phyloP scores from a whole-genome alignment of 2,797 vertebrate genomes.

The Microcaecilia unicolor region DNA sequence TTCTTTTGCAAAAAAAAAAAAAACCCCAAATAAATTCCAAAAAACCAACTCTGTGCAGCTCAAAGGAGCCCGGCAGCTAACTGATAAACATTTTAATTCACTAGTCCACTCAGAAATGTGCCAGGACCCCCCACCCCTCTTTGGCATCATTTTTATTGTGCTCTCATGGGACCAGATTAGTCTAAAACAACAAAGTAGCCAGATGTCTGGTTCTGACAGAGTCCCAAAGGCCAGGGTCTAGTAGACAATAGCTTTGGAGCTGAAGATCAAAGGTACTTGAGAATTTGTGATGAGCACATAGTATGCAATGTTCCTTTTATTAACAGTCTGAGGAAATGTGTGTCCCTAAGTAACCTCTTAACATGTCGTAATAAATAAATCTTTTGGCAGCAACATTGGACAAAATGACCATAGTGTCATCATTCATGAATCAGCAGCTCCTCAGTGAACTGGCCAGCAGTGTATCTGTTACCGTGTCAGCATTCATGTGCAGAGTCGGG shows the following conservation, averaged over 20 bases:
- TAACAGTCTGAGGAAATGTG: constrained; percentile 97
- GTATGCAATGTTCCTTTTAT: constrained; percentile 95
- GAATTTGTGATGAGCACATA: constrained; percentile 97
- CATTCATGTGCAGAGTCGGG: too few species aligned
- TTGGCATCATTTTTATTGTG: constrained; percentile 83
- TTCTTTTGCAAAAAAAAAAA: constrained; percentile 53
- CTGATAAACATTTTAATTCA: constrained; percentile 80
- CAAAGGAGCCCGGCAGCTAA: constrained; percentile 72
- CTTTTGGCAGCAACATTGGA: too few species aligned
- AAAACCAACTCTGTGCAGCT: too few species aligned
- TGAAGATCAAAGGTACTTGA: constrained; percentile 99
- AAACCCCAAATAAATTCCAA: too few species aligned
- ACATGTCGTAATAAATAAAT: too few species aligned
- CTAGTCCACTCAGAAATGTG: constrained; percentile 81
- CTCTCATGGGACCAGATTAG: constrained; percentile 92
- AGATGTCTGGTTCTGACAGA: constrained; percentile 96
- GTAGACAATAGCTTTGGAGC: constrained; percentile 85
- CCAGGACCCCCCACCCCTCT: constrained; percentile 86
- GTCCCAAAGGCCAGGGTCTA: constrained; percentile 90
- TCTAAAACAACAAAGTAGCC: constrained; percentile 99
- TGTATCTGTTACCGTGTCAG: too few species aligned
- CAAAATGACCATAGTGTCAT: too few species aligned
- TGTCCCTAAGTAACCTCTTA: constrained; percentile 98
- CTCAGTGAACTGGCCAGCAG: too few species aligned
- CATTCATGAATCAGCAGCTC: too few species aligned